Conservation (phyloP, 1,140 invertebrate species). For the Drosophila grimshawi region DNA sequence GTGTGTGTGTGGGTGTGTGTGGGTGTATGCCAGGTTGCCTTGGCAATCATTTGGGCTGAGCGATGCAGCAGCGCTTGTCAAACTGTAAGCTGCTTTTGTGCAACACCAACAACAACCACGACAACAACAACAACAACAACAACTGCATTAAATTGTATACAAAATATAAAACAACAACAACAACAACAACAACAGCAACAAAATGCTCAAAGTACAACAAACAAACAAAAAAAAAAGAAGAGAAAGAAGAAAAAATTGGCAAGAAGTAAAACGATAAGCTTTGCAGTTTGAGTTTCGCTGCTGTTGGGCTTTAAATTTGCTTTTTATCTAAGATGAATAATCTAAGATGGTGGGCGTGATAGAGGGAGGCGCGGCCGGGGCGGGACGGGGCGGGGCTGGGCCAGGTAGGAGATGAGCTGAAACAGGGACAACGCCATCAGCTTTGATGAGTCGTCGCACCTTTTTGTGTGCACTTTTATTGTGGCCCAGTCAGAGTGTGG, state of each 20-base stretch:
- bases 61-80: slow-evolving; percentile 52
- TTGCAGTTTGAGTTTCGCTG: slow-evolving; percentile 57
- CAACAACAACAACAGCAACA: slow-evolving; percentile 11
- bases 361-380: no score
- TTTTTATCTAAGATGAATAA: slow-evolving; percentile 75
- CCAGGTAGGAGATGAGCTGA: neutral
- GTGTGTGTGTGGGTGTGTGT: neutral
- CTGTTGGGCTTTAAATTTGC: slow-evolving; percentile 50
- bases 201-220: slow-evolving; percentile 1
- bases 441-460: slow-evolving; percentile 59
- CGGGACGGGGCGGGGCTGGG: neutral
- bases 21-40: slow-evolving; percentile 38
- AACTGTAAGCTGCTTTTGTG: slow-evolving; percentile 75
- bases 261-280: slow-evolving; percentile 45
- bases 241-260: neutral
- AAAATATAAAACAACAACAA: slow-evolving; percentile 4
- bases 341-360: slow-evolving; percentile 34
- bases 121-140: neutral
- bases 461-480: slow-evolving; percentile 67
- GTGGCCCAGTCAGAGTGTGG: slow-evolving; percentile 24
- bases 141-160: slow-evolving; percentile 22
- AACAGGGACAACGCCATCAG: slow-evolving; percentile 6
- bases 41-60: slow-evolving; percentile 55
- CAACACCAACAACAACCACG: slow-evolving; percentile 32
- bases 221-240: slow-evolving; percentile 25